Evolutionary conservation across 2,888 invertebrate species (phyloP), one percentile per base, ranked within the genome.

Genomic region (Mactromeris polynyma): DNA sequence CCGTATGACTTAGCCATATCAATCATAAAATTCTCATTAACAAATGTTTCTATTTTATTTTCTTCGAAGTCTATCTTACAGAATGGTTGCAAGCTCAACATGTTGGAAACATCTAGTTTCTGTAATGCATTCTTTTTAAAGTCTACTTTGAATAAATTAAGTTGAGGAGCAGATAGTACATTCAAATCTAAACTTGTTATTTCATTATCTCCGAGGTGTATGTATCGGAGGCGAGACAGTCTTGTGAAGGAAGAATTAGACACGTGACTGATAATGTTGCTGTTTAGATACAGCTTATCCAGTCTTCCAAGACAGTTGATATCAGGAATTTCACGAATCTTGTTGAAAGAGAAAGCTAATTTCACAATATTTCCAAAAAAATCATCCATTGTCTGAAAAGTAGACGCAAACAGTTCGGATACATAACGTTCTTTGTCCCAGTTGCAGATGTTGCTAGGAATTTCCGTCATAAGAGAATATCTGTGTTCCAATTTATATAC

Each of bases 31-130:
- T 83, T 46, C 0, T 42, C 83, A 38, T 90, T 91, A 33, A 58
- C 82, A 33, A 91, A 40, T 42, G 83, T 69, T 2, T n/a, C 83
- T 36, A 91, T 91, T 64, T 83, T 64, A 80, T 91, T 91, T 19
- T 80, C 36, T 9, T 58, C 77, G 64, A 78, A 89, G 19, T 85
- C 54, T 21, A 85, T 69, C 4, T 64, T 17, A 69, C 91, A 91
- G 51, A 91, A 88, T 26, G 87, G 85, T 21, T 86, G 73, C 19
- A 85, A 40, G 31, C 79, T 77, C 31, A 87, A 73, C 42, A 82
- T 54, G 73, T 91, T 89, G 26, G 86, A 85, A 1, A 89, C 81
- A 69, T 91, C 91, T 11, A 88, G 40, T 26, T 2, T 58, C n/a
- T 51, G 38, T 31, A 85, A 51, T 36, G 38, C 40, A 85, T 85